phyloP scores from a whole-genome alignment of 2,797 vertebrate species.

The Cyprinella venusta region DNA sequence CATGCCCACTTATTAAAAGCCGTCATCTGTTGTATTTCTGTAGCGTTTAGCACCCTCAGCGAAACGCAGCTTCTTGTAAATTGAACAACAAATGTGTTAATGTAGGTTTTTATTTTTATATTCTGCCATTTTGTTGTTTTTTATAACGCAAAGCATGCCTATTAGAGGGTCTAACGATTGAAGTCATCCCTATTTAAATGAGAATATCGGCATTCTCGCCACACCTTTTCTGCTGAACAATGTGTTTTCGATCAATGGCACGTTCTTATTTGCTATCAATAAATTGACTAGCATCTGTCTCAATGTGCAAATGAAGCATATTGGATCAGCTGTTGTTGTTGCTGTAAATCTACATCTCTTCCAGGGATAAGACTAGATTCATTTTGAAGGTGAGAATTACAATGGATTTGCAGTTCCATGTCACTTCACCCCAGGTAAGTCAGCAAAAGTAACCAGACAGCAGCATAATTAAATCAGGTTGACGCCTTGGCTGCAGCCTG shows the following conservation, averaged over 20 bases:
- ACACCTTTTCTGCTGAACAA: constrained; percentile 58
- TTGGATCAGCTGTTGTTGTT: constrained; percentile 46
- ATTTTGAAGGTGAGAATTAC: constrained; percentile 58
- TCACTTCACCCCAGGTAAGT: constrained; percentile 25
- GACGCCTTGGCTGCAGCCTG: not conserved
- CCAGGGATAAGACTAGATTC: constrained; percentile 49
- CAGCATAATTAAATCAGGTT: constrained; percentile 19
- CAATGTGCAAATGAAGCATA: constrained; percentile 62
- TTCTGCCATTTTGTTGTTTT: constrained; percentile 65
- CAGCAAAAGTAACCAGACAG: constrained; percentile 16
- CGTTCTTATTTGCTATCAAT: constrained; percentile 57
- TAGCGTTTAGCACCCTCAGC: constrained; percentile 42
- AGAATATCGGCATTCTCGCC: constrained; percentile 72
- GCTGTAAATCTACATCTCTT: constrained; percentile 33
- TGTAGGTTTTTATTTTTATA: constrained; percentile 75
- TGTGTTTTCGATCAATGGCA: constrained; percentile 53
- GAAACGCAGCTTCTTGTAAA: constrained; percentile 47
- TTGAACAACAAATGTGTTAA: constrained; percentile 72
- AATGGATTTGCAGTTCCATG: constrained; percentile 53
- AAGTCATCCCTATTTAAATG: constrained; percentile 73
- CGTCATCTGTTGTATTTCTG: constrained; percentile 46
- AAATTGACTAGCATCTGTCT: constrained; percentile 60
- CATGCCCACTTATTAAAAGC: constrained; percentile 33
- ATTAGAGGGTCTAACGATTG: constrained; percentile 77
- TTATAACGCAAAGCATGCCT: constrained; percentile 71